A percentile compares a stretch with the other conserved stretches of the same genome.
phyloP scores from a whole-genome alignment of 1,140 invertebrate genomes.

The Danaus plexippus region DNA sequence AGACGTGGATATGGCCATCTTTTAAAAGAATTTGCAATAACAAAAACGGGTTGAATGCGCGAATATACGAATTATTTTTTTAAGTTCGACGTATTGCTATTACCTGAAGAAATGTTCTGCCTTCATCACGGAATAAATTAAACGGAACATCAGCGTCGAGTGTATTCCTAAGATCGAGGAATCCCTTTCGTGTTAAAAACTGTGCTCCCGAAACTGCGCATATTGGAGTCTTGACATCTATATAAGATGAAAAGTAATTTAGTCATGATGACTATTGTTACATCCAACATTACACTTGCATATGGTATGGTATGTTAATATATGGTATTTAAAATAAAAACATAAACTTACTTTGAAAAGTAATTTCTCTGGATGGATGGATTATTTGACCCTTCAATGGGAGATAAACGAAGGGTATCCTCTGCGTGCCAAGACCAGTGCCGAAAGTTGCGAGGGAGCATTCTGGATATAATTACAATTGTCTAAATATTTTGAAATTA shows the following conservation, averaged over 20 bases:
- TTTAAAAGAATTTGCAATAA: too few species aligned
- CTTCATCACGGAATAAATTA: constrained; percentile 83
- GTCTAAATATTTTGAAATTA: neutral
- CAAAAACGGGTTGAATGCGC: too few species aligned
- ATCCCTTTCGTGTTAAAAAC: constrained; percentile 83
- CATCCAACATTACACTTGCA: neutral
- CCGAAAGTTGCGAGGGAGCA: constrained; percentile 86
- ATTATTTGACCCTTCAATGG: constrained; percentile 88
- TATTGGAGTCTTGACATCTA: constrained; percentile 83
- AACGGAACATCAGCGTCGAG: constrained; percentile 85
- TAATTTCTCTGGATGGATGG: constrained; percentile 87
- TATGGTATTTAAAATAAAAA: neutral
- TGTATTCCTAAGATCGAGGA: constrained; percentile 82
- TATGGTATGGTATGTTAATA: neutral
- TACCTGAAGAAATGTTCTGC: constrained; percentile 84
- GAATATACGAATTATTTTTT: too few species aligned
- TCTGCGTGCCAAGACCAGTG: constrained; percentile 79
- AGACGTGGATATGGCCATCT: too few species aligned
- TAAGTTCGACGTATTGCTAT: constrained; percentile 6
- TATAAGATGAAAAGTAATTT: constrained; percentile 16
- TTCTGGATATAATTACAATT: constrained; percentile 75
- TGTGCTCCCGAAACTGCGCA: constrained; percentile 89
- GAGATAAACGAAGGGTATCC: constrained; percentile 88
- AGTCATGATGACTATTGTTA: neutral
- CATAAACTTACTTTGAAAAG: constrained; percentile 80